Percentiles rank a stretch among this genome's conserved stretches.
phyloP scores from a whole-genome alignment of 2,888 invertebrate species.

The Plagiodera versicolora region DNA sequence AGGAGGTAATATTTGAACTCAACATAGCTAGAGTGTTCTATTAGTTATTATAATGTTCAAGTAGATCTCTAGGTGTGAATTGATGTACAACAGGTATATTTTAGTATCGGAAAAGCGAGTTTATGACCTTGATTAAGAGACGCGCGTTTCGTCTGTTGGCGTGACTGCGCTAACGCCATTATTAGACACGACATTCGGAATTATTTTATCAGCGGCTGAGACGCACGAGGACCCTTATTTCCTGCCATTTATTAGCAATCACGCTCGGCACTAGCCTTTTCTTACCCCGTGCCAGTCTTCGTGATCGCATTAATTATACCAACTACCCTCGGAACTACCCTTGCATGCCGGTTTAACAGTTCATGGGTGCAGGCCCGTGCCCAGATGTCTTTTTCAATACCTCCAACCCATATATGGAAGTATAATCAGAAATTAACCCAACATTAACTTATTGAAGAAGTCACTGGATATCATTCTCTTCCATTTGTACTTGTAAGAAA shows the following conservation, averaged over 20 bases:
- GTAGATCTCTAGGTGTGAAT: background rate
- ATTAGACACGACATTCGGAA: constrained; percentile 57
- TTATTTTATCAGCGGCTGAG: constrained; percentile 56
- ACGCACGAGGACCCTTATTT: constrained; percentile 57
- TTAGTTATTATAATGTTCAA: too few relatives aligned
- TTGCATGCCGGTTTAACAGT: constrained; percentile 48
- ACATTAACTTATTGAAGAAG: too few relatives aligned
- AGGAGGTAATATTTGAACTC: too few relatives aligned
- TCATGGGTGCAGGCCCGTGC: constrained; percentile 15
- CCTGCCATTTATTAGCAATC: constrained; percentile 57
- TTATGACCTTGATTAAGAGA: constrained; percentile 49
- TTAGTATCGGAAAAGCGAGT: constrained; percentile 1
- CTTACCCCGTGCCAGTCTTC: constrained; percentile 54
- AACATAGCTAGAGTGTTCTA: too few relatives aligned
- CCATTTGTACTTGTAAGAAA: too few relatives aligned
- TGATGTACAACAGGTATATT: background rate
- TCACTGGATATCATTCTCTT: too few relatives aligned
- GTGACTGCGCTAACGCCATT: constrained; percentile 51
- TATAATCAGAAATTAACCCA: too few relatives aligned
- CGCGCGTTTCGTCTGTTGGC: constrained; percentile 47
- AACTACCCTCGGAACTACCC: constrained; percentile 54
- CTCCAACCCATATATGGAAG: too few relatives aligned
- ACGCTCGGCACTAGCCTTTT: constrained; percentile 54
- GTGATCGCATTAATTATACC: constrained; percentile 54
- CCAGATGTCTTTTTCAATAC: background rate